Base-by-base conservation (phyloP, 1,140 invertebrate genomes). In the Drosophila ambigua region DNA sequence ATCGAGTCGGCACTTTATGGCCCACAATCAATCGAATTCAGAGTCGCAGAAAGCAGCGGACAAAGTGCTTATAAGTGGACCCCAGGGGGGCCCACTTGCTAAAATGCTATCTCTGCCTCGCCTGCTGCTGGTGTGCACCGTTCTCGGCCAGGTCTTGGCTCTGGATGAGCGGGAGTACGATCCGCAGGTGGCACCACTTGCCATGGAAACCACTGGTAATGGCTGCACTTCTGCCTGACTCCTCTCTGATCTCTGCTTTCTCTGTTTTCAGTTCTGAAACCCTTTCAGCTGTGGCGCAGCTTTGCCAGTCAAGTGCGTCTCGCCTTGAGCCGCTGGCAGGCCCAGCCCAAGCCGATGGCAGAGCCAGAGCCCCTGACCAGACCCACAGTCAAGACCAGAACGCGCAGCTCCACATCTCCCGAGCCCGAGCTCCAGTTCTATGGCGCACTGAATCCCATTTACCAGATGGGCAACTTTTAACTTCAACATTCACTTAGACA, bases 381-480 rank as follows among this genome's bases (percentile, higher is more conserved):
- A 7, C 26, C 64, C 35, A 43, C 67, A 1, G 35, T 69, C 0
- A 69, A 39, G 13, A 58, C 50, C 7, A 71, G 52, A 23, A 53
- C 59, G 13, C 26, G 60, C 2, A 69, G 9, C 23, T 71, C 60
- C 15, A 87, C 68, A 24, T 13, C 48, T 7, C 24, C 52, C 0
- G 53, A 76, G 6, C 62, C 79, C 1, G 24, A 66, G n/a, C 62
- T 79, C 2, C 61, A 87, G 2, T 72, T 45, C 16, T 87, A 87
- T 44, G 83, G 83, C 6, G 83, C 83, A 0, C 11, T 87, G 1
- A 83, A 88, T 71, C 83, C 83, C 26, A 83, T 79, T 5, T 87
- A 48, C 44, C 83, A 88, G 55, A 57, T 51, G 11, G 45, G 73
- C 0, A 60, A 61, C 43, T 79, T 77, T 80, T 84, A 76, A 79